Percentiles rank a stretch among this genome's conserved stretches.
Evolutionary conservation across 2,888 invertebrate genomes (phyloP).

Genomic region (Netelia virgata): DNA sequence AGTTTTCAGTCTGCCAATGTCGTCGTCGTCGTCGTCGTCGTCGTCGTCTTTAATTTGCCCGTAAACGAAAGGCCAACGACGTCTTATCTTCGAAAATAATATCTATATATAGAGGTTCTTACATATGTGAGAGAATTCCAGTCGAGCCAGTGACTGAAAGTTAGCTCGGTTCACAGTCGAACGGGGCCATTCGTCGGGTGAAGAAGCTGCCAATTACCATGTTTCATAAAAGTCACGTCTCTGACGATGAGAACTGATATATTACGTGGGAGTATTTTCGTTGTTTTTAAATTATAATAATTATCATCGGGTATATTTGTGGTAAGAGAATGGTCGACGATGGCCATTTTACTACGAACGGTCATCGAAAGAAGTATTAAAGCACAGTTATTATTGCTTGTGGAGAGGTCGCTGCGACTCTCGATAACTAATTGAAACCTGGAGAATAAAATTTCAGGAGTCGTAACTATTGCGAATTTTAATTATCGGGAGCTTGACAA

Average conservation of each 20-base stretch:
- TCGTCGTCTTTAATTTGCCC: background rate
- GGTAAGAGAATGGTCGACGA: too few species aligned
- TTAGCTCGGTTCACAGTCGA: background rate
- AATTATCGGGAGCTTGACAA: background rate
- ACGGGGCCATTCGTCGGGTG: background rate
- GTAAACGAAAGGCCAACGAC: slow-evolving; percentile 5
- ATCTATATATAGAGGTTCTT: background rate
- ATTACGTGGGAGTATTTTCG: too few species aligned
- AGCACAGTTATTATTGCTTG: too few species aligned
- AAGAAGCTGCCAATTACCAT: too few species aligned
- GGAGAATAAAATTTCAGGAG: background rate
- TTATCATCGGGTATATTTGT: too few species aligned
- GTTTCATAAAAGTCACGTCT: too few species aligned
- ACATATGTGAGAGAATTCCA: background rate
- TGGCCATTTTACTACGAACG: too few species aligned
- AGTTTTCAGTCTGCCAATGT: background rate
- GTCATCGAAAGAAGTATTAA: too few species aligned
- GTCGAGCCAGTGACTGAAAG: background rate
- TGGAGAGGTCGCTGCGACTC: too few species aligned
- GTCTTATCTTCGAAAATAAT: background rate
- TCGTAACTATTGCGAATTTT: background rate
- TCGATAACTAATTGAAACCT: background rate
- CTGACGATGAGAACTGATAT: too few species aligned
- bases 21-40: background rate
- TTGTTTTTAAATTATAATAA: too few species aligned